Base-by-base conservation (phyloP, 2,888 invertebrate species). In the Drosophila setosimentum region DNA sequence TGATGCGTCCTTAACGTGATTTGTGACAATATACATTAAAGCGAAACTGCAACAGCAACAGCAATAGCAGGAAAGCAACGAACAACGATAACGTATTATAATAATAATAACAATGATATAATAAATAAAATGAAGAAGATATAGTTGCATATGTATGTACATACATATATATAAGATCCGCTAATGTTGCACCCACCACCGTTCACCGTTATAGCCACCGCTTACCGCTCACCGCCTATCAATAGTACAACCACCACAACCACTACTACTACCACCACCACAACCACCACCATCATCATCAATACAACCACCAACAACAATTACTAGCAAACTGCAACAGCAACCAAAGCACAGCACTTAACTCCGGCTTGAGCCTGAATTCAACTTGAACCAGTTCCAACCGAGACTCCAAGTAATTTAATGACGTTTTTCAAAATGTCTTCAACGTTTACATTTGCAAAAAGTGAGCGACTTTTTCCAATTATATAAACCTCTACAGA, bases 401-500 rank as follows among this genome's bases (percentile, higher is more conserved):
- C 63, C 55, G 61, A 74, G 60, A 67, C 57, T 67, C 49, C 71
- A 53, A 49, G 48, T 27, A 51, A 68, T 67, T 62, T 27, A 42
- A 60, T 64, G 60, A 76, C 58, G 55, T 50, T 70, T 68, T 59
- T 75, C 86, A 85, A 80, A 85, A 85, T 85, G 85, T 85, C 78
- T 68, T 75, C 84, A 73, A 63, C 78, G 71, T 72, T 78, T 54
- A 57, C 45, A 83, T 70, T 83, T 61, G 68, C 73, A 76, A 81
- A 86, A 85, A 72, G 85, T 85, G 85, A 85, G 85, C 88, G 72
- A 68, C 70, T 71, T 51, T 67, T 64, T 66, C 67, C 59, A 51
- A 59, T 64, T 54, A 54, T 64, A 55, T 35, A 37, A 54, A 57
- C 49, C 27, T 37, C 30, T 35, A 49, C 49, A 18, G 18, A 24